These are phyloP conservation scores for Phyllostomus discolor DNA, from an alignment of 2,113 vertebrate genomes.

Conservation along the genomic window DNA sequence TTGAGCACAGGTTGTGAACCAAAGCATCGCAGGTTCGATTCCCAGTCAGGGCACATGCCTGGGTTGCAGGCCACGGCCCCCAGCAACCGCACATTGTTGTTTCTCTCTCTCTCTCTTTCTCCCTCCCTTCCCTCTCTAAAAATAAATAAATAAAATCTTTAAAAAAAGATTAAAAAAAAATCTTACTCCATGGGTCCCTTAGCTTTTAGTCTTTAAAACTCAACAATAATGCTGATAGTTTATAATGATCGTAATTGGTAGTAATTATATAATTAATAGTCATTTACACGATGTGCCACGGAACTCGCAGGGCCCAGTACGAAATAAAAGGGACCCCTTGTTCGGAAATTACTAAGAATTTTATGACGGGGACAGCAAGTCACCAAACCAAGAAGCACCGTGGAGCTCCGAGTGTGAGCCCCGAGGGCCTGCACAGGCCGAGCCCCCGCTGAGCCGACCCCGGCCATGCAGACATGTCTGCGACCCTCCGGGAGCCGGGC, in stretches of 20 bases:
- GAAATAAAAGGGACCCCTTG: neutral
- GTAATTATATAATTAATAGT: neutral
- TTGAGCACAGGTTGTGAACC: too few relatives aligned
- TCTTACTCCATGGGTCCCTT: neutral
- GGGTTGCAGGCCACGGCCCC: too few relatives aligned
- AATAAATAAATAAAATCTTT: too few relatives aligned
- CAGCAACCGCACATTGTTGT: too few relatives aligned
- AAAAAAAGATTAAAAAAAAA: neutral
- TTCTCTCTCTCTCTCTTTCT: too few relatives aligned
- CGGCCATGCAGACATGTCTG: neutral
- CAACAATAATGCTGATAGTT: neutral
- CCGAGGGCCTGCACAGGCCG: neutral
- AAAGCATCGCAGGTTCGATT: too few relatives aligned
- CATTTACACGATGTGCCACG: too few relatives aligned
- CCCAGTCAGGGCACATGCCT: too few relatives aligned
- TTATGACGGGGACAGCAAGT: neutral
- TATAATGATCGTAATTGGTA: neutral
- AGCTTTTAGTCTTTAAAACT: neutral
- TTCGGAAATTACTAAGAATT: neutral
- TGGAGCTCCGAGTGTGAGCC: neutral
- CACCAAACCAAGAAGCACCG: rapidly evolving
- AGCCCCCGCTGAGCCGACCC: rapidly evolving
- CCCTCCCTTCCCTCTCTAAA: too few relatives aligned
- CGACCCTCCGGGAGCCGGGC: neutral
- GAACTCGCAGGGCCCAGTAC: neutral